A percentile compares a stretch with the other conserved stretches of the same genome.
phyloP scores from a whole-genome alignment of 2,113 vertebrate species.

The Neolamprologus falcicula region DNA sequence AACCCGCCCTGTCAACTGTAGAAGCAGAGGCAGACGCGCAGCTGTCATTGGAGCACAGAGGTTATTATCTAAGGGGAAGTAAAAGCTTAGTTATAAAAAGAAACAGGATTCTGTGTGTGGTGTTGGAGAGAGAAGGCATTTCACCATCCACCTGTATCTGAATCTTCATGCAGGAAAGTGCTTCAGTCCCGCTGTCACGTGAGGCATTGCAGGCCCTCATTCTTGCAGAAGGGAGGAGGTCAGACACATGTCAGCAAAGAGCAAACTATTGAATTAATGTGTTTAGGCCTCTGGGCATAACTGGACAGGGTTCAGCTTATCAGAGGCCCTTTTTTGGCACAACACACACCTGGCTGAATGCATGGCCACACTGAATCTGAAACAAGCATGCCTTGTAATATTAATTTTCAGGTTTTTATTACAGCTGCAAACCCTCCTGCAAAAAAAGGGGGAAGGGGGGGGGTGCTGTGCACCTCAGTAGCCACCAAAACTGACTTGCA shows the following conservation, averaged over 20 bases:
- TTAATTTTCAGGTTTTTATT: neutral
- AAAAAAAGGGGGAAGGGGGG: neutral
- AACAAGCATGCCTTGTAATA: neutral
- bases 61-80: neutral
- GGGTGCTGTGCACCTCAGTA: neutral
- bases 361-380: neutral
- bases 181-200: neutral
- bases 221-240: neutral
- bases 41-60: neutral
- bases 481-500: neutral
- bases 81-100: neutral
- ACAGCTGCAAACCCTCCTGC: neutral
- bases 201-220: neutral
- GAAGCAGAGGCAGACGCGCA: neutral
- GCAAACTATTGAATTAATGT: conserved; percentile 31
- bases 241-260: conserved; percentile 30
- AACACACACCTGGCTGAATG: neutral
- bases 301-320: conserved; percentile 2
- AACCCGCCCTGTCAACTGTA: conserved; percentile 8
- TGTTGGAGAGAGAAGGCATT: neutral
- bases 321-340: neutral
- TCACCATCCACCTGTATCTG: neutral
- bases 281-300: conserved; percentile 2
- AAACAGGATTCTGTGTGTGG: neutral
- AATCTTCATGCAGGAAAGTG: neutral